Evolutionary conservation across 2,888 invertebrate genomes (phyloP).

Genomic region (Nomada ferruginata): DNA sequence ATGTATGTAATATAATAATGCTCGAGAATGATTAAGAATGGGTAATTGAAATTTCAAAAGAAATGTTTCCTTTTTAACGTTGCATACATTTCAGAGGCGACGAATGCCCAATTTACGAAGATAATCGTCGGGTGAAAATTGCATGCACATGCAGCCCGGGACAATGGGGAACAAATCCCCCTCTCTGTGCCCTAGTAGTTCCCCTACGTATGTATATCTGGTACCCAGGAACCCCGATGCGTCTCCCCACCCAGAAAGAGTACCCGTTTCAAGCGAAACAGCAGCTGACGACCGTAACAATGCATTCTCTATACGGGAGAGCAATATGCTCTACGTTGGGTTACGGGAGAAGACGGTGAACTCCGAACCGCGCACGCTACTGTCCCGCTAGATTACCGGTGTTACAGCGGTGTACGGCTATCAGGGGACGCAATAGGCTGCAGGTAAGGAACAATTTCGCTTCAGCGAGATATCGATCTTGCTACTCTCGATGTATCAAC

Average conservation of each 20-base stretch:
- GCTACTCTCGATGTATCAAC: background rate
- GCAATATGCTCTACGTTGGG: slow-evolving; percentile 57
- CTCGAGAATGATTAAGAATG: no score
- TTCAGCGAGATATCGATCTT: slow-evolving; percentile 33
- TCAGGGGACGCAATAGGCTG: slow-evolving; percentile 22
- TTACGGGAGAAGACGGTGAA: slow-evolving; percentile 58
- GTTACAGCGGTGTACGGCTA: slow-evolving; percentile 48
- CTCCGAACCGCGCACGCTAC: slow-evolving; percentile 25
- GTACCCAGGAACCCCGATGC: slow-evolving; percentile 49
- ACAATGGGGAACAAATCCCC: slow-evolving; percentile 61
- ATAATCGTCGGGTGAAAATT: slow-evolving; percentile 50
- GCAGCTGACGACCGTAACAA: slow-evolving; percentile 75
- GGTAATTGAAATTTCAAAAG: background rate
- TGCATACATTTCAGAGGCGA: slow-evolving; percentile 1
- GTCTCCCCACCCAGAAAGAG: slow-evolving; percentile 54
- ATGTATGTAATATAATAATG: background rate
- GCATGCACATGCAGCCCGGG: slow-evolving; percentile 36
- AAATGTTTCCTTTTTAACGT: background rate
- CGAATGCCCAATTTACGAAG: slow-evolving; percentile 56
- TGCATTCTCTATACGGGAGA: slow-evolving; percentile 60
- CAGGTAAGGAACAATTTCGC: slow-evolving; percentile 48
- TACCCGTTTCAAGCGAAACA: slow-evolving; percentile 63
- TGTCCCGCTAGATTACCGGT: slow-evolving; percentile 39
- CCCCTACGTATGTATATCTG: slow-evolving; percentile 42
- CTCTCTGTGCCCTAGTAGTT: slow-evolving; percentile 28